Percentiles rank a stretch among this genome's conserved stretches.
Evolutionary conservation across 2,797 vertebrate species (phyloP).

Genomic region (Smutsia temminckii): DNA sequence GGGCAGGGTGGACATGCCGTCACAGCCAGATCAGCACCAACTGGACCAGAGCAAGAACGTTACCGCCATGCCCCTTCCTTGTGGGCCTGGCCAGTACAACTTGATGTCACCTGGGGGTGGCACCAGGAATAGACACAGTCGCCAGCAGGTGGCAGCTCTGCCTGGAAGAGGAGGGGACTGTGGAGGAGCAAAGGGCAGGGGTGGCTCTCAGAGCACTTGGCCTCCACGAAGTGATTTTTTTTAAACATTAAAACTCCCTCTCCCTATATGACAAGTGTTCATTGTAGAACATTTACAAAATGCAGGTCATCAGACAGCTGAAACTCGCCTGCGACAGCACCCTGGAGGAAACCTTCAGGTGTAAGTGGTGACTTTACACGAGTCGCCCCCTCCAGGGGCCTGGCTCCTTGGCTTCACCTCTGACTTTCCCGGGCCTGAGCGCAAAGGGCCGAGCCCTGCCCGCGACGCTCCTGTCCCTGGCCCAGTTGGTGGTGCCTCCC

Average conservation of each 20-base stretch:
- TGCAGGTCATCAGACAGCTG: background rate
- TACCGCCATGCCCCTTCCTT: background rate
- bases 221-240: background rate
- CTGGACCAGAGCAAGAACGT: background rate
- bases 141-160: background rate
- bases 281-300: background rate
- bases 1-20: background rate
- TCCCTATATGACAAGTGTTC: fast-evolving
- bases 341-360: background rate
- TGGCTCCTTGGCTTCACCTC: background rate
- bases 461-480: too few species aligned
- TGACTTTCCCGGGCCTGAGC: background rate
- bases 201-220: too few species aligned
- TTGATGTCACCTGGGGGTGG: background rate
- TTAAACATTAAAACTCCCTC: too few species aligned
- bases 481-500: too few species aligned
- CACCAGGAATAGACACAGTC: fast-evolving
- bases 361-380: too few species aligned
- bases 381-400: too few species aligned
- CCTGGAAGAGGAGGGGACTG: background rate
- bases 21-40: fast-evolving
- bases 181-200: background rate
- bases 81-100: too few species aligned
- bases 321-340: fast-evolving
- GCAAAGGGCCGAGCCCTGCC: background rate